Base-by-base conservation (phyloP, 2,797 vertebrate species). In the Pangasius krempfi region DNA sequence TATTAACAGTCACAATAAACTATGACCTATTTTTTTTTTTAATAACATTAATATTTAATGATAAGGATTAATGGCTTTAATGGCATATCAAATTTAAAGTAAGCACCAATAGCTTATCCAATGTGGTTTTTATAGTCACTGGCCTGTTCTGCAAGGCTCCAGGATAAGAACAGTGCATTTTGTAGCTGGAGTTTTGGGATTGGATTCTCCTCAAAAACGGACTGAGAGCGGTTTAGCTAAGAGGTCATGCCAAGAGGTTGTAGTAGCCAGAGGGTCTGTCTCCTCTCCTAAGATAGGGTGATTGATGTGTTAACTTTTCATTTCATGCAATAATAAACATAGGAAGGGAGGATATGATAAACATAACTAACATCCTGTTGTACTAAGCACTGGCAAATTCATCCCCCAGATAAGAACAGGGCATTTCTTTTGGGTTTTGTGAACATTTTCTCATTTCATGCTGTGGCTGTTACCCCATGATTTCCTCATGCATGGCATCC, bases 391-490 rank as follows among this genome's bases (percentile, higher is more conserved):
- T 33, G 50, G 13, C 0, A 13, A 37, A 37, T 58, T 37, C 10
- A 13, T 80, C 8, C 52, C 18, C 30, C 14, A 20, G 52, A 22
- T 5, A 14, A 54, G 14, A 20, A 0, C 47, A 52, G 25, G 4
- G 10, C 12, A 50, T 50, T 76, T 76, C 0, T 6, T 52, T 50
- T 76, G 22, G 9, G 10, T 25, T 75, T 75, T 62, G 30, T 70
- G 37, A 22, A 54, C 30, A 52, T 86, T 37, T 90, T 86, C 81
- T 87, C 91, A 93, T n/a, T 72, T 8, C 47, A 1, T 52, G 27
- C 13, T 16, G 3, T 76, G 3, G 14, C 93, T 95, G 93, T 95
- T 96, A 94, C 95, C 95, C 93, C 94, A 96, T 96, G 96, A 95
- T 94, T 95, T 94, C 92, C 93, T 92, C 94, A 89, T 94, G 93